phyloP scores from a whole-genome alignment of 2,797 vertebrate species.

The Urophycis tenuis region DNA sequence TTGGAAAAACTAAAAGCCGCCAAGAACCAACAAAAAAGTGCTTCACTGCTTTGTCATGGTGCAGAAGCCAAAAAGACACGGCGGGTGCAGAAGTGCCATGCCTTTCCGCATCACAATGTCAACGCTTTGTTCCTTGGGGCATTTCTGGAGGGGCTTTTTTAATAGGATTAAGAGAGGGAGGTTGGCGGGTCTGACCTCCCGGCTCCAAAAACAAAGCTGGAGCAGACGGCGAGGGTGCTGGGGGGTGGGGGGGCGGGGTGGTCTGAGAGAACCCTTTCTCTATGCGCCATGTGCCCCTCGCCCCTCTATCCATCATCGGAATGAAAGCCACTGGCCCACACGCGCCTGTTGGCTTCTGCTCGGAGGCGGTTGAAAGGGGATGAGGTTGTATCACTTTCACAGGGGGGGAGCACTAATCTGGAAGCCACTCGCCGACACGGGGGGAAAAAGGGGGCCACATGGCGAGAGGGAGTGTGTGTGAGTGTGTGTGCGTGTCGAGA shows the following conservation, averaged over 20 bases:
- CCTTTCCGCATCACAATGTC: conserved; percentile 52
- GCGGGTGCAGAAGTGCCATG: conserved; percentile 24
- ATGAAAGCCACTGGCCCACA: conserved; percentile 57
- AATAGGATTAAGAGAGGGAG: conserved; percentile 63
- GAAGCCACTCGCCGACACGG: conserved; percentile 53
- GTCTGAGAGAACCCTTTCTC: conserved; percentile 33
- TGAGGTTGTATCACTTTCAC: conserved; percentile 36
- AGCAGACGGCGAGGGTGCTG: conserved; percentile 30
- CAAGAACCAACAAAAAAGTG: conserved; percentile 16
- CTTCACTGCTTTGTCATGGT: conserved; percentile 12
- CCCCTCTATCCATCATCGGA: conserved; percentile 55
- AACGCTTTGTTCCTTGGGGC: conserved; percentile 53
- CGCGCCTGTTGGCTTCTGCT: conserved; percentile 40
- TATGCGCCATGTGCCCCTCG: conserved; percentile 40
- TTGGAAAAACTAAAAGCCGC: not conserved
- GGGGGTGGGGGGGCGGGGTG: conserved; percentile 22
- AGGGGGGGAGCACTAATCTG: conserved; percentile 40
- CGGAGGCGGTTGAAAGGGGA: conserved; percentile 36
- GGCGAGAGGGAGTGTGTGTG: conserved; percentile 18
- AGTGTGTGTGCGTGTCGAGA: no score
- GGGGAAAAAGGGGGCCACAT: conserved; percentile 26
- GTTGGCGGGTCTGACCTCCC: conserved; percentile 48
- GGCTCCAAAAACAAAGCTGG: conserved; percentile 46
- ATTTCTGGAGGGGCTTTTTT: conserved; percentile 56
- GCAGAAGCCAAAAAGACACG: conserved; percentile 8